Evolutionary conservation across 2,888 invertebrate genomes (phyloP), one percentile per base, ranked within the genome.

Genomic region (Caenorhabditis doughertyi): DNA sequence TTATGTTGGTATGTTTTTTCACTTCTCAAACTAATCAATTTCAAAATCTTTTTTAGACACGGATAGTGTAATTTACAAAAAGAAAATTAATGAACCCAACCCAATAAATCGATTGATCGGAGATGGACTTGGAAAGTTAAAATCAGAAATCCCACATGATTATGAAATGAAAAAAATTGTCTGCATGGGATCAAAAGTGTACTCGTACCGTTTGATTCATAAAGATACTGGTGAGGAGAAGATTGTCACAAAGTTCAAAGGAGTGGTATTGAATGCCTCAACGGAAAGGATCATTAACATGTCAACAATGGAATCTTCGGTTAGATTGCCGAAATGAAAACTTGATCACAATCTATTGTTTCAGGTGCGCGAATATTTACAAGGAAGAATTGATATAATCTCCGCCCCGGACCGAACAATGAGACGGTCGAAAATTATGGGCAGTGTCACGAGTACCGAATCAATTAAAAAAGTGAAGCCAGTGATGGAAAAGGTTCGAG

Each of bases 231-330:
- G 2, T 1, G 55, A 29, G n/a, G 55, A 55, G 25, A 55, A 55
- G n/a, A 55, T 29, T 29, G 55, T 55, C 5, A 55, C 55, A 27
- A 55, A 55, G n/a, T 55, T 55, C n/a, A 55, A 55, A 29, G 55
- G 55, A 29, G 55, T 55, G 1, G 55, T 55, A n/a, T 29, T 55
- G 7, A 55, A 55, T 29, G 3, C 55, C 3, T 27, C 55, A 16
- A 55, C 29, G 1, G n/a, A 13, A 5, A 9, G 55, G n/a, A 9
- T 55, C 2, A 29, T 55, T n/a, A 29, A 55, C 18, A 55, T 55
- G 55, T 2, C 11, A 18, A n/a, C 29, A 2, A 55, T 55, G 55
- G 55, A 55, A 55, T 4, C 8, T n/a, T 55, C 55, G 55, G 55
- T 55, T 29, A 25, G 11, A 7, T 53, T 23, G n/a, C n/a, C n/a